Percentiles rank a stretch among this genome's conserved stretches.
Conservation (phyloP, 2,113 vertebrate species). For the Melanocharis versteri region DNA sequence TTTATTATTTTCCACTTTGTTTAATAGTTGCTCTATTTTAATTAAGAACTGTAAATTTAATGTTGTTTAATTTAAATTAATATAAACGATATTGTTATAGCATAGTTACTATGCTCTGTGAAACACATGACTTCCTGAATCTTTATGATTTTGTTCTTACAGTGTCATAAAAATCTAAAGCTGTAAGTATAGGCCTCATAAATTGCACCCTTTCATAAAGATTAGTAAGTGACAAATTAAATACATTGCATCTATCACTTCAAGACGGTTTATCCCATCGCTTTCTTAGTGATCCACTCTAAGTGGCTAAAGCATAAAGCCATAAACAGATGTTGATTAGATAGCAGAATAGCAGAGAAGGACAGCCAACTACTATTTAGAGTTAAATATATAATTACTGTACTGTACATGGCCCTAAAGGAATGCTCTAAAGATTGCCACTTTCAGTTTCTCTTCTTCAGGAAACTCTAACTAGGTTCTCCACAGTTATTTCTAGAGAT, state of each 20-base stretch:
- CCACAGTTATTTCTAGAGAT: neutral
- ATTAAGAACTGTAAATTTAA: neutral
- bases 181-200: neutral
- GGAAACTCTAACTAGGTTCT: neutral
- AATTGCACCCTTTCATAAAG: neutral
- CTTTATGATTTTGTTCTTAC: neutral
- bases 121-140: neutral
- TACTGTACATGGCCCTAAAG: neutral
- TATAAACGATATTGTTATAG: neutral
- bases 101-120: neutral
- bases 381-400: neutral
- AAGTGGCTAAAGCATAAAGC: neutral
- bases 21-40: constrained; percentile 1
- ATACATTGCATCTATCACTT: neutral
- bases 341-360: neutral
- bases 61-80: neutral
- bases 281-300: neutral
- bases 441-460: neutral
- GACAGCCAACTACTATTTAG: neutral
- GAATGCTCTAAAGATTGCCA: neutral
- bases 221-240: neutral
- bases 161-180: neutral
- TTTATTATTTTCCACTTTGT: neutral
- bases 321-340: neutral
- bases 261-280: neutral